Evolutionary conservation across 2,113 vertebrate genomes (phyloP).

Genomic region (Notarius lentiginosus): DNA sequence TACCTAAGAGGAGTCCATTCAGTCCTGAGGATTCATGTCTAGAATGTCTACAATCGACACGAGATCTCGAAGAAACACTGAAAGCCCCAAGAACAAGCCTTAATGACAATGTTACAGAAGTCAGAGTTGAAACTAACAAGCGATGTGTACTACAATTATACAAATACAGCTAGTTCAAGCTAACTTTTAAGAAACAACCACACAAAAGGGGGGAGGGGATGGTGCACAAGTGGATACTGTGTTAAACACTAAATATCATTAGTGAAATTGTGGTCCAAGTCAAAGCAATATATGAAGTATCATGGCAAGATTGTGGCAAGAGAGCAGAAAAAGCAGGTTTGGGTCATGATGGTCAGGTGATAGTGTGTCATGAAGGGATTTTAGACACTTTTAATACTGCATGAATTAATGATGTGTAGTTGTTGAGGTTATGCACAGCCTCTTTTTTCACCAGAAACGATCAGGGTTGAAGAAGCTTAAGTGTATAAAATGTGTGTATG

Average conservation of each 20-base stretch:
- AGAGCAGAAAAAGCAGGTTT: not conserved
- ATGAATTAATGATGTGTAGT: no score
- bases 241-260: not conserved
- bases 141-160: not conserved
- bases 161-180: not conserved
- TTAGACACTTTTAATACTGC: not conserved
- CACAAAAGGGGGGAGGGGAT: not conserved
- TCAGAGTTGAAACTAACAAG: not conserved
- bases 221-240: not conserved
- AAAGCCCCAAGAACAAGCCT: not conserved
- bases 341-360: not conserved
- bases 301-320: not conserved
- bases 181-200: not conserved
- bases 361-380: not conserved
- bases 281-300: not conserved
- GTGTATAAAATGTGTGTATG: not conserved
- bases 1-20: not conserved
- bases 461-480: not conserved
- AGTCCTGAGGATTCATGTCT: not conserved
- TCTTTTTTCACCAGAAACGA: not conserved
- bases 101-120: not conserved
- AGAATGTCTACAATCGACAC: not conserved
- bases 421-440: not conserved
- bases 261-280: not conserved
- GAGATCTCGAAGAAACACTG: not conserved